Base-by-base conservation (phyloP, 2,888 invertebrate genomes). In the Acrocyrtus sp. region DNA sequence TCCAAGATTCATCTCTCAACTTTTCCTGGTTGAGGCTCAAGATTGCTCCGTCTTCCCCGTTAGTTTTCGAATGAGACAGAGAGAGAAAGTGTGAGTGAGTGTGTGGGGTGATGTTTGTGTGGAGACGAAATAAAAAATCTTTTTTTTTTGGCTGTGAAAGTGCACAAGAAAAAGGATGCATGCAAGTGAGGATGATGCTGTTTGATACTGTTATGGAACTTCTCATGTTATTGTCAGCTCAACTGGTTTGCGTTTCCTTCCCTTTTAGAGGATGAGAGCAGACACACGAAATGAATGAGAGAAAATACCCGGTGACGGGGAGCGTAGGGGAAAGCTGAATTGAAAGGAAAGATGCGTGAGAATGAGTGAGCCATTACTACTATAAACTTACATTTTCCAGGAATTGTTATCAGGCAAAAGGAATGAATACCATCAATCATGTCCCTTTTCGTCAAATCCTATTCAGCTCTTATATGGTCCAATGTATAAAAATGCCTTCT, bases 1-100 rank as follows among this genome's bases (percentile, higher is more conserved):
- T 45, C 22, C 43, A 26, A 51, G 54, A 69, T 61, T 69, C 61
- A 15, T 69, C 54, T 56, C 34, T 39, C 39, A 51, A 60, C 58
- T 19, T 57, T 53, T 10, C 50, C 21, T 21, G 21, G 3, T 15
- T 3, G 6, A 51, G 12, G 34, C 34, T 12, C 5, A 34, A 34
- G 34, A 34, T 34, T 34, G 12, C 34, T 34, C 34, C 12, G 5
- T 34, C 34, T 12, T 34, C 34, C 34, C n/a, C n/a, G n/a, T n/a
- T n/a, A n/a, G n/a, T 34, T 34, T 34, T 12, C 12, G 12, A 34
- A 34, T 34, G 34, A n/a, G n/a, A n/a, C n/a, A n/a, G n/a, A n/a
- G n/a, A n/a, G n/a, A n/a, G n/a, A n/a, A n/a, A n/a, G n/a, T n/a
- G n/a, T n/a, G n/a, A n/a, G n/a, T n/a, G n/a, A n/a, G n/a, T n/a